Base-by-base conservation (phyloP, 2,888 invertebrate species). In the Lobophora halterata region DNA sequence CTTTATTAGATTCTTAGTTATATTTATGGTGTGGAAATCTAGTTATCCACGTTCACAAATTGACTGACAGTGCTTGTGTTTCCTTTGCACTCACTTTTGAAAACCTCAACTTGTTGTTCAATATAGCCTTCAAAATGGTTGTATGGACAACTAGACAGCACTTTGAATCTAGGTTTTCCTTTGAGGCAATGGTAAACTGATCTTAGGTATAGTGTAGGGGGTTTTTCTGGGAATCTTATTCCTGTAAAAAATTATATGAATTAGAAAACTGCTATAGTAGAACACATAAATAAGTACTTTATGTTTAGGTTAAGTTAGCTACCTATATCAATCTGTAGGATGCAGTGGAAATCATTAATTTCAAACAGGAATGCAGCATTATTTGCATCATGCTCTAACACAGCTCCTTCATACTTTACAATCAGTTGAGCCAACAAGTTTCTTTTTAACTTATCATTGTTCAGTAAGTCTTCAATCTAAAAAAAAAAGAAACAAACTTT, bases 311-410 rank as follows among this genome's bases (percentile, higher is more conserved):
- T n/a, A n/a, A 9, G 11, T 8, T 30, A 58, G 67, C 61, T 65
- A 89, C 90, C 88, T 53, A 89, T 76, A 44, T 79, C 81, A 49
- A 92, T 87, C 48, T 88, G 85, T 12, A 92, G 72, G 27, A 92
- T 80, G 79, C 90, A 91, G 65, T 90, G 89, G 63, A 91, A 91
- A 61, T 89, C 89, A 56, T 90, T 88, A 69, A 89, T 87, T 70
- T 91, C 89, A 67, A 91, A 89, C 12, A 92, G 64, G 55, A 92
- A 89, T 8, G 89, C 86, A 8, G 90, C 88, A 64, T 71, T 79
- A 49, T 78, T 82, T 1, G 79, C 66, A 45, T 87, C 82, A 65
- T 88, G 88, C 43, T 88, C 88, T 11, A 88, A 48, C 6, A 88
- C 52, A 5, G 87, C 87, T 32, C 86, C 87, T 63, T 88, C 88